A percentile compares a stretch with the other conserved stretches of the same genome.
phyloP scores from a whole-genome alignment of 2,113 vertebrate species.

The Ammodytes dubius region DNA sequence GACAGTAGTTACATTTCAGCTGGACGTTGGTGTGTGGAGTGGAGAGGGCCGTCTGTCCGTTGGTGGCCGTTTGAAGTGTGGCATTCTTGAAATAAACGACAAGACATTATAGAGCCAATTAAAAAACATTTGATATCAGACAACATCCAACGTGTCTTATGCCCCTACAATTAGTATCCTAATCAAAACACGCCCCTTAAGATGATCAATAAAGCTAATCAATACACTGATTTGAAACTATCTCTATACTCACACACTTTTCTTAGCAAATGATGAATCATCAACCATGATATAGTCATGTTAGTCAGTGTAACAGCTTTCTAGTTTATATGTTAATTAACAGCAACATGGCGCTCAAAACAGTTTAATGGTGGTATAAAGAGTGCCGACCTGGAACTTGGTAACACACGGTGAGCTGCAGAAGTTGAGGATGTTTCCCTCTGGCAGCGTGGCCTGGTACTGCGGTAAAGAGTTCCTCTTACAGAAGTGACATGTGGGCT shows the following conservation, averaged over 20 bases:
- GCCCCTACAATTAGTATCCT: neutral
- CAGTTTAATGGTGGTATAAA: no score
- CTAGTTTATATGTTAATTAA: neutral
- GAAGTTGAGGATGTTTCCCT: slow-evolving; percentile 97
- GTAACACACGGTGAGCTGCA: slow-evolving; percentile 98
- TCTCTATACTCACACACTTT: neutral
- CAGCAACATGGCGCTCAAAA: neutral
- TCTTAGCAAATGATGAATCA: neutral
- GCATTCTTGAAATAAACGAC: slow-evolving; percentile 83
- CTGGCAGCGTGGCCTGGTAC: slow-evolving; percentile 96
- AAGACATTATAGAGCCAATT: neutral
- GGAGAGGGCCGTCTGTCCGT: slow-evolving; percentile 88
- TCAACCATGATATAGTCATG: neutral
- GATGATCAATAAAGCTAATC: neutral
- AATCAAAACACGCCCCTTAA: neutral
- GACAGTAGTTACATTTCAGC: slow-evolving; percentile 97
- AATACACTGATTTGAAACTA: neutral
- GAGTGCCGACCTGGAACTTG: slow-evolving; percentile 94
- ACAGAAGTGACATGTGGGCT: slow-evolving; percentile 97
- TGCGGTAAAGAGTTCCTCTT: slow-evolving; percentile 97
- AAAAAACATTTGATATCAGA: neutral
- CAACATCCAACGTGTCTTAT: neutral
- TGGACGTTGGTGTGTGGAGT: slow-evolving; percentile 88
- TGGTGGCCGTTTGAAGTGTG: slow-evolving; percentile 91
- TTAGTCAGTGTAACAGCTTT: neutral